phyloP scores from a whole-genome alignment of 92 coral and sea anemone species.

The Isaurus tuberculatus region DNA sequence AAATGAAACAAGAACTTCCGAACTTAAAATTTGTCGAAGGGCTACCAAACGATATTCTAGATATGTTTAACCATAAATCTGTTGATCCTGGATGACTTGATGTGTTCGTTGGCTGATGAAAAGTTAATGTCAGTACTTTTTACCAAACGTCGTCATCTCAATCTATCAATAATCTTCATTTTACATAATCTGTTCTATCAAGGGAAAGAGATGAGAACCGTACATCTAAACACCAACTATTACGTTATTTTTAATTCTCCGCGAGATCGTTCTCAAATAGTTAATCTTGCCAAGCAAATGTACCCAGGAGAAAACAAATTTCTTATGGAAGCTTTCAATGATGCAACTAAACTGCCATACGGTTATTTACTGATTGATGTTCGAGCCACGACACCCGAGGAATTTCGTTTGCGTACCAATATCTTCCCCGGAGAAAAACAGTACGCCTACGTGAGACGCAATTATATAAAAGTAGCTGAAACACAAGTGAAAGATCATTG shows the following conservation, averaged over 20 bases:
- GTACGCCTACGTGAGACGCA: conserved; percentile 3
- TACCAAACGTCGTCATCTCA: conserved; percentile 53
- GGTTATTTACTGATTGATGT: conserved; percentile 59
- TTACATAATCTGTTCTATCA: background rate
- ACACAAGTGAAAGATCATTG: background rate
- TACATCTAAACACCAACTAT: conserved; percentile 15
- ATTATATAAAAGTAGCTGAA: background rate
- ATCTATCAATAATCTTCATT: conserved; percentile 7
- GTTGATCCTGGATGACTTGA: conserved; percentile 61
- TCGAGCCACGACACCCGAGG: conserved; percentile 59
- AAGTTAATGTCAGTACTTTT: conserved; percentile 47
- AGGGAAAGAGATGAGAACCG: conserved; percentile 4
- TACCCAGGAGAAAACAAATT: conserved; percentile 37
- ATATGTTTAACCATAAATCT: conserved; percentile 18
- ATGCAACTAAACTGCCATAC: conserved; percentile 53
- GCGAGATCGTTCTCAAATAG: conserved; percentile 66
- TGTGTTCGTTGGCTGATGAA: conserved; percentile 54
- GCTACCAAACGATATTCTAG: background rate
- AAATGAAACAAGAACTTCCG: conserved; percentile 11
- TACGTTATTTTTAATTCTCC: conserved; percentile 43
- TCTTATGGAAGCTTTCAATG: conserved; percentile 52
- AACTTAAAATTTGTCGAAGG: background rate
- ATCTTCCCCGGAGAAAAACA: background rate
- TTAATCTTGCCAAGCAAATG: conserved; percentile 53
- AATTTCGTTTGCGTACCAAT: conserved; percentile 13